These are phyloP conservation scores for Nothobranchius kuhntae DNA, from an alignment of 2,113 vertebrate genomes.

Conservation along the genomic window DNA sequence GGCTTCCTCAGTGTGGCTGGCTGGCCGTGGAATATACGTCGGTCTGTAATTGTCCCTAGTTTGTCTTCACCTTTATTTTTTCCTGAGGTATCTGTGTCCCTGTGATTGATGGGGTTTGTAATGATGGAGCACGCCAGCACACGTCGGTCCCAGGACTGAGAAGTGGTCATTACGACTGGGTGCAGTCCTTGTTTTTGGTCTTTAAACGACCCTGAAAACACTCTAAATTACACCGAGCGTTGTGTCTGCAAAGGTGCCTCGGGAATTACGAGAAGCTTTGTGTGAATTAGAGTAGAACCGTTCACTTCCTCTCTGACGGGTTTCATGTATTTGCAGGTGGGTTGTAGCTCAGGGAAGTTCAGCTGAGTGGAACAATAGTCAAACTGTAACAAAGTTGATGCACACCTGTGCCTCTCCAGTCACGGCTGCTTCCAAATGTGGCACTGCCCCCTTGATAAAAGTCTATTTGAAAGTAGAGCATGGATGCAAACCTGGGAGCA, in stretches of 20 bases:
- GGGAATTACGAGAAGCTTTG: conserved; percentile 32
- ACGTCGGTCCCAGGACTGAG: conserved; percentile 1
- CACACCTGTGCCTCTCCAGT: conserved; percentile 26
- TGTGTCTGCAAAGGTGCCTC: conserved; percentile 18
- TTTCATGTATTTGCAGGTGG: conserved; percentile 32
- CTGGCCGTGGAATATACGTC: conserved; percentile 39
- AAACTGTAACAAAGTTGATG: conserved; percentile 22
- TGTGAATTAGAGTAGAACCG: conserved; percentile 34
- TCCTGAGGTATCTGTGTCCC: conserved; percentile 31
- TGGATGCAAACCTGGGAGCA: too few relatives aligned
- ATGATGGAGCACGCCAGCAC: conserved; percentile 11
- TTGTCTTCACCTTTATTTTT: conserved; percentile 55
- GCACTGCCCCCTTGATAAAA: not conserved
- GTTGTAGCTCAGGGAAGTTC: conserved; percentile 11
- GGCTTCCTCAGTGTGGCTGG: conserved; percentile 28
- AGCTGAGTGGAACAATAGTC: conserved; percentile 15
- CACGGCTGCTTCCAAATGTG: not conserved
- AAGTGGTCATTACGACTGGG: conserved; percentile 52
- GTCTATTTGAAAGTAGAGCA: too few relatives aligned
- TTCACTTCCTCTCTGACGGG: conserved; percentile 34
- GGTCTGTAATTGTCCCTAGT: conserved; percentile 49
- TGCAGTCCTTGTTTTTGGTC: conserved; percentile 52
- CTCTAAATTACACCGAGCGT: conserved; percentile 39
- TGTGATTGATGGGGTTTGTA: conserved; percentile 43
- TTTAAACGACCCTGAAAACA: conserved; percentile 27